Evolutionary conservation across 1,140 invertebrate genomes (phyloP), one percentile per base, ranked within the genome.

Genomic region (Ericerus pela): DNA sequence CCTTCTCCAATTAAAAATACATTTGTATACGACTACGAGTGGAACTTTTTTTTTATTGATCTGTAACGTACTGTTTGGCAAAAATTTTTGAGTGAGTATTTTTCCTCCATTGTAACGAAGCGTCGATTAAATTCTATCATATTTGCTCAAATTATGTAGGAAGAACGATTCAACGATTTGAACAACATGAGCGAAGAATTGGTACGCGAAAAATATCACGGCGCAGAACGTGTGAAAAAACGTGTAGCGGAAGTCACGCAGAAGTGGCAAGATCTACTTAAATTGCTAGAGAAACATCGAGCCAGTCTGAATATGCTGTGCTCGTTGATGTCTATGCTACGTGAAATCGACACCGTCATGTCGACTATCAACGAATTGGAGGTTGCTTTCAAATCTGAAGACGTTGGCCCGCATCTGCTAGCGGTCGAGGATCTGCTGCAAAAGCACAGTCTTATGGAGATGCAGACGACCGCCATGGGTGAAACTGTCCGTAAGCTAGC

Each of bases 381-480:
- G 54, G 57, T 11, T 11, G 53, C 52, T 10, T 58, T 54, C 4
- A 58, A 82, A 59, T 90, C 88, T 8, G 84, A 85, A 55, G 91
- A 96, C 66, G 83, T 86, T 2, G 92, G 91, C 1, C 84, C 86
- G 0, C 94, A 98, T 73, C 72, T 97, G 22, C 71, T 95, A 38
- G 92, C 84, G 24, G 91, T 94, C 1, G 93, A 98, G 68, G 91
- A 96, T 63, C 72, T 94, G 11, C 70, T 96, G 26, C 92, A 97
- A 63, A 91, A 92, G 60, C 93, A 97, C 67, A 84, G 82, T 47
- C 72, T 98, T 22, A 82, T 90, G 61, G 92, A 97, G 67, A 72
- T 94, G 47, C 90, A 96, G 70, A 81, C 92, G 0, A 85, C 82
- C 1, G 83, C 87, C 0, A 74, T 90, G 59, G 87, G 88, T 10